Evolutionary conservation across 2,113 vertebrate genomes (phyloP).

Genomic region (Benitochromis conjunctus): DNA sequence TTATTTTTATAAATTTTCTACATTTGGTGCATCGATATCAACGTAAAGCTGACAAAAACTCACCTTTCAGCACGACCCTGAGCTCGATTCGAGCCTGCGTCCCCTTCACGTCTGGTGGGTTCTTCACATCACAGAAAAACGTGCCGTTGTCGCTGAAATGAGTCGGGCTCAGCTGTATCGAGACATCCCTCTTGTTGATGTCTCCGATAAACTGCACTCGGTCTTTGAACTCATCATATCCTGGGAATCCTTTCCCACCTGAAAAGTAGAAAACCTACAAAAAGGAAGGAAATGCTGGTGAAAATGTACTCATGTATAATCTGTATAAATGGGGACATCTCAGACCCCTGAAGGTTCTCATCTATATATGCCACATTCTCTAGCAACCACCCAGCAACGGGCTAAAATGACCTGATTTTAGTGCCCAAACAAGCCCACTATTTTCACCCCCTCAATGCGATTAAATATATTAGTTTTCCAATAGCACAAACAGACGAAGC

Average conservation of each 20-base stretch:
- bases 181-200: conserved; percentile 89
- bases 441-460: neutral
- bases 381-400: neutral
- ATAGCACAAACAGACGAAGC: neutral
- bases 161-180: conserved; percentile 83
- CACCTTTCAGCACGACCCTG: conserved; percentile 88
- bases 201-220: conserved; percentile 86
- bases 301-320: neutral
- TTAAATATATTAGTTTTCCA: neutral
- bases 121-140: conserved; percentile 87
- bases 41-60: neutral
- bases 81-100: conserved; percentile 78
- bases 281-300: neutral
- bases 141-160: conserved; percentile 92
- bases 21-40: neutral
- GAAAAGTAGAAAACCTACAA: conserved; percentile 83
- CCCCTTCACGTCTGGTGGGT: conserved; percentile 83
- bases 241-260: conserved; percentile 71
- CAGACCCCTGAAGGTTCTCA: neutral
- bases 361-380: neutral
- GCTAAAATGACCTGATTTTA: neutral
- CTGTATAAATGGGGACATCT: neutral
- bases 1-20: neutral
- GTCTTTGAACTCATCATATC: conserved; percentile 75
- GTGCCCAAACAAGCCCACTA: neutral